phyloP scores from a whole-genome alignment of 2,888 invertebrate genomes.

The Amphimallon solstitiale region DNA sequence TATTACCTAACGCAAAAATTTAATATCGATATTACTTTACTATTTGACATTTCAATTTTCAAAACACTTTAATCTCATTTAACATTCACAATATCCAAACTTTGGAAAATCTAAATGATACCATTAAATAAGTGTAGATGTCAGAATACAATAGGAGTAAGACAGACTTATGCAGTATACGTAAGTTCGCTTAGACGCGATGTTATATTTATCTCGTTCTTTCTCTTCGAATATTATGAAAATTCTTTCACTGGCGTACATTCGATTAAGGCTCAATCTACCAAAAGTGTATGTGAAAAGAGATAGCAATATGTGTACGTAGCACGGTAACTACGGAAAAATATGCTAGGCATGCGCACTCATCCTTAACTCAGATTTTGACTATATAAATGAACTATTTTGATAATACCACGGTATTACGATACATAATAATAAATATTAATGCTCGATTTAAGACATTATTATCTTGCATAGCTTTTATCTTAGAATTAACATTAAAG shows the following conservation, averaged over 20 bases:
- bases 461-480: too few relatives aligned
- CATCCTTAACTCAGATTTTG: neutral
- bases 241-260: neutral
- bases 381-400: constrained; percentile 10
- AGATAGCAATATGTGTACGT: constrained; percentile 9
- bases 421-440: neutral
- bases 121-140: constrained; percentile 40
- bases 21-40: constrained; percentile 41
- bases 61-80: constrained; percentile 37
- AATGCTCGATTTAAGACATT: too few relatives aligned
- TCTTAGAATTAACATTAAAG: too few relatives aligned
- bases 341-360: constrained; percentile 13
- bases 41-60: constrained; percentile 45
- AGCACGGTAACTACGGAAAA: constrained; percentile 3
- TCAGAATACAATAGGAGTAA: constrained; percentile 38
- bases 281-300: constrained; percentile 2
- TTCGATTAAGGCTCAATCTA: neutral
- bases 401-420: neutral
- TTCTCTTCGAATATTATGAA: neutral
- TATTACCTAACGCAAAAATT: constrained; percentile 52
- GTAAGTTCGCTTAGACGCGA: neutral
- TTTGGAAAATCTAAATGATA: constrained; percentile 45
- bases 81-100: constrained; percentile 42
- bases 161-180: constrained; percentile 1
- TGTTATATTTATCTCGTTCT: constrained; percentile 15